These are phyloP conservation scores for Lysandra bellargus DNA, from an alignment of 2,888 invertebrate species.

Conservation along the genomic window DNA sequence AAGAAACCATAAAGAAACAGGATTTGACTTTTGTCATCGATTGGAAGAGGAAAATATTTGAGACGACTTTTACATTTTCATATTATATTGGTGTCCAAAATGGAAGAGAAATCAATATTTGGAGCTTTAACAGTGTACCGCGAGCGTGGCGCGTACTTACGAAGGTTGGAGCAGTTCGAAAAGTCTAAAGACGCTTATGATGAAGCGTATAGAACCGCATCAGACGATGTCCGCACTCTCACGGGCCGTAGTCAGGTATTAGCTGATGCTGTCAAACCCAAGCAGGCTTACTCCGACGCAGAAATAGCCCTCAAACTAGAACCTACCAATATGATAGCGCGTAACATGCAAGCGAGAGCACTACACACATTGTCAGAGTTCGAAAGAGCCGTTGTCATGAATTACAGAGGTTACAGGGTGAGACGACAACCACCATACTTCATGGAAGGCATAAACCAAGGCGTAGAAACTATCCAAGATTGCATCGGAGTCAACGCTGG, in stretches of 20 bases:
- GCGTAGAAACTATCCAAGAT: slow-evolving; percentile 71
- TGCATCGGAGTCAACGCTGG: slow-evolving; percentile 72
- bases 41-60: slow-evolving; percentile 1
- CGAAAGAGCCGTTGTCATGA: slow-evolving; percentile 72
- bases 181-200: slow-evolving; percentile 70
- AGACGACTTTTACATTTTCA: not conserved
- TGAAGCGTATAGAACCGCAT: slow-evolving; percentile 59
- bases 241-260: slow-evolving; percentile 71
- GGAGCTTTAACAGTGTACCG: slow-evolving; percentile 71
- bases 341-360: slow-evolving; percentile 71
- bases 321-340: slow-evolving; percentile 67
- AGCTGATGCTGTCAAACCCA: slow-evolving; percentile 67
- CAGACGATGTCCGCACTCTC: slow-evolving; percentile 65
- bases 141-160: slow-evolving; percentile 66
- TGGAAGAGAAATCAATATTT: slow-evolving; percentile 68
- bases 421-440: slow-evolving; percentile 71
- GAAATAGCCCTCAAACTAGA: slow-evolving; percentile 68
- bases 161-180: slow-evolving; percentile 70
- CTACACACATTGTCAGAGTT: slow-evolving; percentile 75
- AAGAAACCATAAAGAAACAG: not conserved
- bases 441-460: slow-evolving; percentile 71
- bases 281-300: slow-evolving; percentile 68
- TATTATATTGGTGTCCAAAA: slow-evolving; percentile 41
- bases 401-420: slow-evolving; percentile 59
- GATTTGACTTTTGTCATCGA: not conserved